Conservation (phyloP, 2,888 invertebrate species). For the Venusia cambrica region DNA sequence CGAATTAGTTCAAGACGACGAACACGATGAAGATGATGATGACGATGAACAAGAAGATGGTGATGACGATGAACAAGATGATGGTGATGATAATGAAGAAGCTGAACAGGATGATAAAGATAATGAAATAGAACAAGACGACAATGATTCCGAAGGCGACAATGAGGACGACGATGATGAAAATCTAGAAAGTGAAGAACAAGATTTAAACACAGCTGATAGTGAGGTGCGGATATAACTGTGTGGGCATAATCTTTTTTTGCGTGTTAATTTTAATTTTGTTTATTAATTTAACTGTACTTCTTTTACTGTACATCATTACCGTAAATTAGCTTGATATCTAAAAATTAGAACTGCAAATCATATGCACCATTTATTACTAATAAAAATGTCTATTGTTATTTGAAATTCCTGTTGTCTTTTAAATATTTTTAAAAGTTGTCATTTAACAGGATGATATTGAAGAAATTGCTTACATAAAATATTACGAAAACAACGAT, state of each 20-base stretch:
- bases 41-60: conserved; percentile 44
- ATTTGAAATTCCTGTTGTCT: no score
- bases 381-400: no score
- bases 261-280: no score
- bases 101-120: conserved; percentile 38
- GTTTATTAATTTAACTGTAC: no score
- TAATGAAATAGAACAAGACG: conserved; percentile 40
- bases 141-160: conserved; percentile 17
- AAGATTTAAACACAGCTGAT: conserved; percentile 36
- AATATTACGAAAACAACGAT: conserved; percentile 33
- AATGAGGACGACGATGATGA: conserved; percentile 44
- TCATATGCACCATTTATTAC: no score
- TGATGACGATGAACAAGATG: conserved; percentile 35
- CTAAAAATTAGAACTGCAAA: no score
- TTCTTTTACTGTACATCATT: no score
- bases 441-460: conserved; percentile 38
- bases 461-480: conserved; percentile 34
- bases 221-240: conserved; percentile 35
- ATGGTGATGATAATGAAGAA: conserved; percentile 43
- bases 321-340: no score
- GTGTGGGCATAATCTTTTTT: no score
- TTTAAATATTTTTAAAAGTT: conserved; percentile 5
- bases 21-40: conserved; percentile 31
- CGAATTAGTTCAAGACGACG: conserved; percentile 42
- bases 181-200: conserved; percentile 40